Base-by-base conservation (phyloP, 2,113 vertebrate genomes). In the Chloebia gouldiae region DNA sequence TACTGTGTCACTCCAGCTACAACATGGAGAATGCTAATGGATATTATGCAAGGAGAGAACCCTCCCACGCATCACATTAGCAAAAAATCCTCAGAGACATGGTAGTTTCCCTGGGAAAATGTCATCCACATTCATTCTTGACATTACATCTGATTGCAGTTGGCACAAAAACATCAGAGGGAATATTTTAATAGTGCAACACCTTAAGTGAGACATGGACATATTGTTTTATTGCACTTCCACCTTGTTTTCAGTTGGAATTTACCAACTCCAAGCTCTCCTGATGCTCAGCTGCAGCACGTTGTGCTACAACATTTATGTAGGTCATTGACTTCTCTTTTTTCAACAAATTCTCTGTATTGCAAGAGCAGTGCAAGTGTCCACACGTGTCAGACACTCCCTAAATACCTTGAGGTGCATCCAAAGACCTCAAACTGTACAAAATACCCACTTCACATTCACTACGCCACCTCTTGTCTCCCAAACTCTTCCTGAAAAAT, bases 41-140 rank as follows among this genome's bases (percentile, higher is more conserved):
- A 24, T 7, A 27, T 94, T 90, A 91, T 93, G 70, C 82, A 95
- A 90, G 82, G 44, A 94, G 86, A 89, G 35, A 93, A 88, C 85
- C 92, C 93, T 96, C 93, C 82, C 82, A 95, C 68, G 1, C 50
- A 19, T 27, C 37, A 66, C 68, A 91, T 65, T 80, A 83, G 68
- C 60, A 73, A 87, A 83, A 79, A 70, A 14, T 51, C 88, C 76
- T 89, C 13, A 2, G 76, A 95, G 64, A 95, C 4, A 0, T 10
- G 37, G 92, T 83, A 37, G 76, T 72, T 93, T 60, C 90, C 84
- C 83, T 15, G 15, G 15, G 76, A 86, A 66, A 63, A 22, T 40
- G 37, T 60, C 71, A 53, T 39, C 28, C 18, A 27, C 2, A 0
- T 50, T 95, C 66, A 25, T 14, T 82, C 71, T 51, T n/a, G 35